Percentiles rank a stretch among this genome's conserved stretches.
phyloP scores from a whole-genome alignment of 2,888 invertebrate species.

The Lucinisca nassula region DNA sequence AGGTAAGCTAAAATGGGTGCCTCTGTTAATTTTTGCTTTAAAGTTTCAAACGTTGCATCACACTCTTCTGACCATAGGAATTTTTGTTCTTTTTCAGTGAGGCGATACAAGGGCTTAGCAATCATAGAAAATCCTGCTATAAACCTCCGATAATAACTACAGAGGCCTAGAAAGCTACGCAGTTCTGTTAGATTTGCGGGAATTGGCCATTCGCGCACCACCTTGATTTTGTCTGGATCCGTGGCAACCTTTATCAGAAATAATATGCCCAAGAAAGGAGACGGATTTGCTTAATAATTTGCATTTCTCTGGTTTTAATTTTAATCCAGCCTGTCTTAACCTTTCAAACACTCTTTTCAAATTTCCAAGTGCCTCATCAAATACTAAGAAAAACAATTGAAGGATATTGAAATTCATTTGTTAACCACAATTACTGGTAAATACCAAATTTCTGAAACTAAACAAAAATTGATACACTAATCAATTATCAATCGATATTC shows the following conservation, averaged over 20 bases:
- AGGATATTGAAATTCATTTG: no score
- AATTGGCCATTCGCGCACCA: slow-evolving; percentile 15
- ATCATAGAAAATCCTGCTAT: slow-evolving; percentile 10
- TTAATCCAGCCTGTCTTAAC: slow-evolving; percentile 44
- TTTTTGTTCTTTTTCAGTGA: no score
- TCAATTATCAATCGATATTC: no score
- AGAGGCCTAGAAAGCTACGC: slow-evolving; percentile 50
- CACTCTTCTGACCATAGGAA: no score
- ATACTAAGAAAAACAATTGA: slow-evolving; percentile 53
- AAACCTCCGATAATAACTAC: slow-evolving; percentile 52
- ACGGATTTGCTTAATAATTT: slow-evolving; percentile 38
- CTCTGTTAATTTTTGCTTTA: slow-evolving; percentile 24
- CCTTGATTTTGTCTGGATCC: slow-evolving; percentile 40
- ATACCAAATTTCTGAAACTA: no score
- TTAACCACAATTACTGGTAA: no score
- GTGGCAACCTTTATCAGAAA: slow-evolving; percentile 53
- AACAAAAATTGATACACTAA: no score
- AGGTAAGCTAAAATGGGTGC: slow-evolving; percentile 60
- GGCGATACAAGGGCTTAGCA: slow-evolving; percentile 21
- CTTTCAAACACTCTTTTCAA: slow-evolving; percentile 48
- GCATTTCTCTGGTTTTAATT: slow-evolving; percentile 62
- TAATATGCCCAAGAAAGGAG: slow-evolving; percentile 53
- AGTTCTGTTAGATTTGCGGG: slow-evolving; percentile 45
- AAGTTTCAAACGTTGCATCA: no score
- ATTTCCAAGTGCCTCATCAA: slow-evolving; percentile 56